Evolutionary conservation across 2,113 vertebrate genomes (phyloP).

Genomic region (Scartelaos histophorus): DNA sequence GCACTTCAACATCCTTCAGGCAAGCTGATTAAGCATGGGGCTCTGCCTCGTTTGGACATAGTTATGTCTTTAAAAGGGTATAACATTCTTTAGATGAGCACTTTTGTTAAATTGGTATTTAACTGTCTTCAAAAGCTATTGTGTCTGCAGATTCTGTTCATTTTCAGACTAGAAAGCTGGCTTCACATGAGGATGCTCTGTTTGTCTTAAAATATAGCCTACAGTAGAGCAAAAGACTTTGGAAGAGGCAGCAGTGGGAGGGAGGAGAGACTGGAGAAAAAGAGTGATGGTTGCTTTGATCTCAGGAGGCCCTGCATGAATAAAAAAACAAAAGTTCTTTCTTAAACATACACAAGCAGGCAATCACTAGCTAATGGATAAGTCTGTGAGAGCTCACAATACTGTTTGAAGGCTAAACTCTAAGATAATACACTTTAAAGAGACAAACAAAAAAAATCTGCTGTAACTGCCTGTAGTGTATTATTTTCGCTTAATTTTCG

Average conservation of each 20-base stretch:
- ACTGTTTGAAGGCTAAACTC: neutral
- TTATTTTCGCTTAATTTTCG: conserved; percentile 35
- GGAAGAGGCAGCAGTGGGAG: conserved; percentile 55
- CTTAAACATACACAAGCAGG: conserved; percentile 36
- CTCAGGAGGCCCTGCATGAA: conserved; percentile 61
- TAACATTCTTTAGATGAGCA: neutral
- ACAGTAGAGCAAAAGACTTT: conserved; percentile 68
- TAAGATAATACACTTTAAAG: neutral
- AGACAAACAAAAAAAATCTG: neutral
- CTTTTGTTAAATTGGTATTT: neutral
- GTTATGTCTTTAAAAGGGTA: neutral
- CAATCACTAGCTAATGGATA: conserved; percentile 1
- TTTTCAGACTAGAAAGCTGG: conserved; percentile 55
- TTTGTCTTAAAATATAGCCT: conserved; percentile 61
- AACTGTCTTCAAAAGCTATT: neutral
- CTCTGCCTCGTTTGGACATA: neutral
- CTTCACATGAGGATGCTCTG: conserved; percentile 62
- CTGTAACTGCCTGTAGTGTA: conserved; percentile 17
- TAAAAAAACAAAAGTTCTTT: conserved; percentile 35
- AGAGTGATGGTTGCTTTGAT: conserved; percentile 76
- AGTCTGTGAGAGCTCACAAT: neutral
- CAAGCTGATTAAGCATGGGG: conserved; percentile 13
- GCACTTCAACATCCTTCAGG: conserved; percentile 29
- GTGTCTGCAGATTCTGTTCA: conserved; percentile 19
- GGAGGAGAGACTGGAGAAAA: conserved; percentile 46